Percentiles rank a stretch among this genome's conserved stretches.
These are phyloP conservation scores for Archaeoteleia sp. DNA, from an alignment of 2,888 invertebrate species.

Conservation along the genomic window DNA sequence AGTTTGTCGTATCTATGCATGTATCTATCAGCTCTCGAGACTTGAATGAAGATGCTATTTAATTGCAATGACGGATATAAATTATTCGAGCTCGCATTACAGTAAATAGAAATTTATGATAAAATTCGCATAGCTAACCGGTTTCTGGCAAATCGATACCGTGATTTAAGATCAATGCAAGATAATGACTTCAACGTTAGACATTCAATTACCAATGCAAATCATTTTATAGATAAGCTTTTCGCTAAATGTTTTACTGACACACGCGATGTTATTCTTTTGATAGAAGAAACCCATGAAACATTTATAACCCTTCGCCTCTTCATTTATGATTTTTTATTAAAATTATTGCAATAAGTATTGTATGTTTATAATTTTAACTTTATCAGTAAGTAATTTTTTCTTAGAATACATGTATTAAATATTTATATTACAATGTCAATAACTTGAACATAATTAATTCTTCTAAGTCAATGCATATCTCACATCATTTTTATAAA, in stretches of 20 bases:
- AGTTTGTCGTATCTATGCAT: constrained; percentile 35
- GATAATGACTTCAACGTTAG: constrained; percentile 38
- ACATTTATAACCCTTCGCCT: constrained; percentile 21
- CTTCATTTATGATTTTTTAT: too few relatives aligned
- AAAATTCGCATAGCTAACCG: constrained; percentile 44
- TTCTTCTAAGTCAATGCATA: too few relatives aligned
- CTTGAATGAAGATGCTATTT: constrained; percentile 48
- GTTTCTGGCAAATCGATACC: constrained; percentile 40
- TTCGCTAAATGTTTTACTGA: constrained; percentile 37
- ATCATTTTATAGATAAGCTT: constrained; percentile 18
- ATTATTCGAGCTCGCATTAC: constrained; percentile 36
- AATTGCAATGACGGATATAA: constrained; percentile 42
- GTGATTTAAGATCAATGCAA: constrained; percentile 40
- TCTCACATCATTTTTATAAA: too few relatives aligned
- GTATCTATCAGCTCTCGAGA: constrained; percentile 38
- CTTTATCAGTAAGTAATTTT: too few relatives aligned
- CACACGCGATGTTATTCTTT: constrained; percentile 14
- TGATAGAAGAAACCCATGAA: constrained; percentile 8
- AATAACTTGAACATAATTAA: too few relatives aligned
- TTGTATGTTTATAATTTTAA: too few relatives aligned
- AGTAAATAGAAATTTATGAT: constrained; percentile 46
- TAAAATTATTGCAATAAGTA: constrained; percentile 21
- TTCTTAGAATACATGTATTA: too few relatives aligned
- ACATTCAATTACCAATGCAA: constrained; percentile 42
- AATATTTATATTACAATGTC: too few relatives aligned